phyloP scores from a whole-genome alignment of 2,797 vertebrate genomes.

The Mormyrus hasselquistii region DNA sequence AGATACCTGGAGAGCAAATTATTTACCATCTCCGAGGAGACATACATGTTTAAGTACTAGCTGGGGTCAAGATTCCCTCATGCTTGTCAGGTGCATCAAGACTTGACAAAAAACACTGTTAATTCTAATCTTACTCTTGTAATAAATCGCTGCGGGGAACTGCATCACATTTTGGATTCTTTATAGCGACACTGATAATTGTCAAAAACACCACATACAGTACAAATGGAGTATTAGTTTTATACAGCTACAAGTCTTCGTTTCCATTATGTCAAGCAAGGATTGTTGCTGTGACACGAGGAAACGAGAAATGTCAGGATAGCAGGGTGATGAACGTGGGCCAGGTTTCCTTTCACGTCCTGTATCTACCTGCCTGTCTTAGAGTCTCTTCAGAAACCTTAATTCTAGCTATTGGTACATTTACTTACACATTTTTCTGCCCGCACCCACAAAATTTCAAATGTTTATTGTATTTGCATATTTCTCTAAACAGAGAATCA shows the following conservation, averaged over 20 bases:
- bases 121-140: not conserved
- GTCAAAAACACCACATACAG: not conserved
- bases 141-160: not conserved
- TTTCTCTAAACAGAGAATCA: not conserved
- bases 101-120: not conserved
- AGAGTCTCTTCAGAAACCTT: not conserved
- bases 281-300: not conserved
- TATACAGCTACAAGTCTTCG: not conserved
- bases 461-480: not conserved
- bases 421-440: not conserved
- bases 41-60: not conserved
- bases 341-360: not conserved
- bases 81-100: not conserved
- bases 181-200: not conserved
- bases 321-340: not conserved
- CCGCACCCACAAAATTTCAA: not conserved
- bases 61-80: not conserved
- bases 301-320: not conserved
- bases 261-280: not conserved
- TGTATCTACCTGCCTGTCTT: not conserved
- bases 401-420: not conserved
- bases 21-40: not conserved
- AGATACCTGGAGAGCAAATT: not conserved
- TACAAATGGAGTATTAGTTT: not conserved
- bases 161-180: not conserved